Base-by-base conservation (phyloP, 2,113 vertebrate genomes). In the Lagenorhynchus albirostris region DNA sequence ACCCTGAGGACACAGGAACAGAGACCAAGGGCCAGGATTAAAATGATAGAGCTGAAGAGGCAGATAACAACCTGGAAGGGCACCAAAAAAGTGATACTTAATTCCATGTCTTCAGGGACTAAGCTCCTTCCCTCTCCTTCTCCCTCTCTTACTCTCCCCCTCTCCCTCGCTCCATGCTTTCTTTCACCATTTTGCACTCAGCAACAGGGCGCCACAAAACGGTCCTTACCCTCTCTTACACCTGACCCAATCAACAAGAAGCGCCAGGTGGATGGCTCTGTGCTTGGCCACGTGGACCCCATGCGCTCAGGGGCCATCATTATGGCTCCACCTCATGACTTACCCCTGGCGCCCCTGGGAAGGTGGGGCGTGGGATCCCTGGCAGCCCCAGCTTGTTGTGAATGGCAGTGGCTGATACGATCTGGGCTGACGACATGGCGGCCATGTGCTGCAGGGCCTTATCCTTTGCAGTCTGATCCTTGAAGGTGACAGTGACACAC, bases 381-480 rank as follows among this genome's bases (percentile, higher is more conserved):
- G 99, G 99, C 98, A 99, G 99, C 97, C 99, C 99, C 98, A 99
- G 99, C 98, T 99, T 99, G 99, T 99, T 99, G 99, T 99, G 99
- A 98, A 99, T 99, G 97, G 99, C 99, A 60, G 99, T 99, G 98
- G 99, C 99, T 23, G 99, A 99, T 98, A 99, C 99, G 97, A 99
- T 99, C 99, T 99, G 99, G 98, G 99, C 99, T 44, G 99, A 99
- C 85, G 99, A 99, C 99, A 99, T 99, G 98, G 99, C 99, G 96
- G 99, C 99, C 99, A 99, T 99, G 99, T 99, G 99, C 99, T 99
- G 99, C 98, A 99, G 99, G 98, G 99, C 99, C 99, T 99, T 99
- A 99, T 99, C 99, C 99, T 99, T 99, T 97, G 99, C 99, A 74
- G 99, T 99, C 99, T 99, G 99, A 99, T 99, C 99, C 99, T 99